Evolutionary conservation across 1,140 invertebrate species (phyloP).

Genomic region (Semibalanus balanoides): DNA sequence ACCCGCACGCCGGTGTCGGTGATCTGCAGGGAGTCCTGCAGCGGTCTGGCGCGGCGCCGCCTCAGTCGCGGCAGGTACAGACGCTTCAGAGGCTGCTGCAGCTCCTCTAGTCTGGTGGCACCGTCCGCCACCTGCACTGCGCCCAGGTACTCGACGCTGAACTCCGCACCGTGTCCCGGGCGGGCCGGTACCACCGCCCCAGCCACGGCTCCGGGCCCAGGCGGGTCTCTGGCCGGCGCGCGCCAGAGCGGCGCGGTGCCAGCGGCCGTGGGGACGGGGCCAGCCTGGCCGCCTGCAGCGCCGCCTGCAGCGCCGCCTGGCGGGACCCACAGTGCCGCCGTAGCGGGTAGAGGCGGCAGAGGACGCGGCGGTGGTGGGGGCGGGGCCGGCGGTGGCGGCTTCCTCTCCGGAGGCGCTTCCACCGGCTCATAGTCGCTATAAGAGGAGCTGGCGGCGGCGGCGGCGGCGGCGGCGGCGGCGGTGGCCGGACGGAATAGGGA

Average conservation of each 20-base stretch:
- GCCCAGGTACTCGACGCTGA: slow-evolving; percentile 59
- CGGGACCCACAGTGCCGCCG: neutral
- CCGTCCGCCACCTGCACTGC: slow-evolving; percentile 56
- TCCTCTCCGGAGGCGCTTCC: neutral
- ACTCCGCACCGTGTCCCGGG: slow-evolving; percentile 13
- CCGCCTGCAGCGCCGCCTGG: slow-evolving; percentile 4
- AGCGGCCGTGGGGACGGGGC: too few relatives aligned
- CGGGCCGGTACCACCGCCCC: too few relatives aligned
- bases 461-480: too few relatives aligned
- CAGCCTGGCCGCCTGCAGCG: slow-evolving; percentile 1
- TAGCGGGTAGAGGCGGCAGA: neutral
- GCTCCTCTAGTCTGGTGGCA: slow-evolving; percentile 61
- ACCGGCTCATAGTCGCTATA: neutral
- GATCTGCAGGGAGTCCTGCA: slow-evolving; percentile 45
- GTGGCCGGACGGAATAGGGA: slow-evolving; percentile 45
- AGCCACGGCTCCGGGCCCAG: too few relatives aligned
- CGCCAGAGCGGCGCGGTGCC: too few relatives aligned
- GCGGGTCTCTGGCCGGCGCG: too few relatives aligned
- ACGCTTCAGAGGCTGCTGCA: slow-evolving; percentile 62
- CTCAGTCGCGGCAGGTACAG: slow-evolving; percentile 45
- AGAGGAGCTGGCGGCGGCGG: neutral
- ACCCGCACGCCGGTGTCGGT: slow-evolving; percentile 45
- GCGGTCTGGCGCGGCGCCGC: slow-evolving; percentile 30
- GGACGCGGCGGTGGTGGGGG: too few relatives aligned
- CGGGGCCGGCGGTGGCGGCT: too few relatives aligned